phyloP scores from a whole-genome alignment of 2,797 vertebrate genomes.

The Cryptoblepharus egeriae region DNA sequence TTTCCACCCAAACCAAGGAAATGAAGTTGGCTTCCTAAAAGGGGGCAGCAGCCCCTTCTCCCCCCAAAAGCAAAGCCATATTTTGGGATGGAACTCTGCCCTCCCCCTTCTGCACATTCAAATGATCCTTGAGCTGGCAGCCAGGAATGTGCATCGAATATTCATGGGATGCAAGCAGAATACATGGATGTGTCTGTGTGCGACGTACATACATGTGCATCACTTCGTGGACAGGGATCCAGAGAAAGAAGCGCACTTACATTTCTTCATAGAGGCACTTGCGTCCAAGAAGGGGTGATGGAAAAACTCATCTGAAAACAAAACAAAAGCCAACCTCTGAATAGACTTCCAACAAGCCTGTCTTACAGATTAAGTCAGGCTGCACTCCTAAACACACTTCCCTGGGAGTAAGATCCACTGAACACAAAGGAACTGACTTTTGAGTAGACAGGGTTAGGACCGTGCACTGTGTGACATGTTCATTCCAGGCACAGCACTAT shows the following conservation, averaged over 20 bases:
- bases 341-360: neutral
- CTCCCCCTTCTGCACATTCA: too few relatives aligned
- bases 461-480: too few relatives aligned
- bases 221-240: too few relatives aligned
- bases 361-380: conserved; percentile 27
- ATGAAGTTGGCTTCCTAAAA: neutral
- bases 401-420: too few relatives aligned
- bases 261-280: conserved; percentile 87
- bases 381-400: too few relatives aligned
- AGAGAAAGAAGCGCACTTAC: conserved; percentile 77
- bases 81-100: too few relatives aligned
- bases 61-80: neutral
- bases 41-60: neutral
- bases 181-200: neutral
- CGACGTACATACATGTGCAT: rapidly evolving
- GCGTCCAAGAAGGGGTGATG: conserved; percentile 91
- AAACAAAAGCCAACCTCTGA: conserved; percentile 28
- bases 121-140: neutral
- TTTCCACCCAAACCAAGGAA: neutral
- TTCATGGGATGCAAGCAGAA: neutral
- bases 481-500: neutral
- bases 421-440: too few relatives aligned
- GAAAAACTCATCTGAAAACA: conserved; percentile 90
- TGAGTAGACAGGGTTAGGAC: too few relatives aligned
- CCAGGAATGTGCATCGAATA: too few relatives aligned